phyloP scores from a whole-genome alignment of 2,797 vertebrate genomes.

The Amphiprion clarkii region DNA sequence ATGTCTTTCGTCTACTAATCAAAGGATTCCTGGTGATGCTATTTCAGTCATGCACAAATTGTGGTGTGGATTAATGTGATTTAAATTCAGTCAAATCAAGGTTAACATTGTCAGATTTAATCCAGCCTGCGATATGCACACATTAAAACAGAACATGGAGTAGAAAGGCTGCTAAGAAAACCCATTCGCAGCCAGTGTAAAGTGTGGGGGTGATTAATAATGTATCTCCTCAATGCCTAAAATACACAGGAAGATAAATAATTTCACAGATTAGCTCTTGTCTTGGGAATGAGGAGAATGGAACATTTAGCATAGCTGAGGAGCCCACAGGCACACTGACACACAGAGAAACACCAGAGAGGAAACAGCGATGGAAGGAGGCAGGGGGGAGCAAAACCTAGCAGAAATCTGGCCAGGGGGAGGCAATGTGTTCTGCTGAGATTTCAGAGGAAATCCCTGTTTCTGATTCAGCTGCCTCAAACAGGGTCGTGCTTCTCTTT shows the following conservation, averaged over 20 bases:
- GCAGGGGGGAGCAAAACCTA: background rate
- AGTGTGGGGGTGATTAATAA: constrained; percentile 72
- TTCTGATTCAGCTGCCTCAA: background rate
- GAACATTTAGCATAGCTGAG: constrained; percentile 69
- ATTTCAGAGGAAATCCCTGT: constrained; percentile 23
- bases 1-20: constrained; percentile 23
- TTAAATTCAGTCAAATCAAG: constrained; percentile 52
- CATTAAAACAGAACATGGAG: constrained; percentile 17
- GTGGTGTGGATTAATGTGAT: constrained; percentile 20
- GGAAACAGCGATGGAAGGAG: constrained; percentile 31
- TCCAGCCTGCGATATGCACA: constrained; percentile 34
- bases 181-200: constrained; percentile 21
- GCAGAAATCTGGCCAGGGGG: constrained; percentile 51
- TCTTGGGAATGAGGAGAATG: constrained; percentile 73
- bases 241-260: constrained; percentile 82
- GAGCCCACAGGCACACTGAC: constrained; percentile 73
- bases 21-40: constrained; percentile 21
- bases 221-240: constrained; percentile 73
- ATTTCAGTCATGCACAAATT: constrained; percentile 14
- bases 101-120: constrained; percentile 46
- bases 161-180: constrained; percentile 30
- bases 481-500: background rate
- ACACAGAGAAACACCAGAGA: constrained; percentile 44
- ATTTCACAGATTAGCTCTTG: constrained; percentile 80
- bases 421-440: constrained; percentile 54